A percentile compares a stretch with the other conserved stretches of the same genome.
These are phyloP conservation scores for Myiothlypis chrysogaster DNA, from an alignment of 2,797 vertebrate genomes.

Conservation along the genomic window DNA sequence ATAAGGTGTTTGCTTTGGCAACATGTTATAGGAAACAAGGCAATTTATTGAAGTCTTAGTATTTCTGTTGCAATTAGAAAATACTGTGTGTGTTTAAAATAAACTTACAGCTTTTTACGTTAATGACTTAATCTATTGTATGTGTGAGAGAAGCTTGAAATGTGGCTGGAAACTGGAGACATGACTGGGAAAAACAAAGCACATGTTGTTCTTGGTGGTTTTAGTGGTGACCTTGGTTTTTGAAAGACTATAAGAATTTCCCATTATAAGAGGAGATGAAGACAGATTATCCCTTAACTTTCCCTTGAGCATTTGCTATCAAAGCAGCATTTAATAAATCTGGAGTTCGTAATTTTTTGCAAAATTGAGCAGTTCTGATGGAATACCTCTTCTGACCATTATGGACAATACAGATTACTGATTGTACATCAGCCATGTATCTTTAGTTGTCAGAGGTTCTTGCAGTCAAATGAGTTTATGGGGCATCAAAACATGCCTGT, in stretches of 20 bases:
- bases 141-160: not conserved
- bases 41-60: not conserved
- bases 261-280: not conserved
- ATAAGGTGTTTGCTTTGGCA: not conserved
- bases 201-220: not conserved
- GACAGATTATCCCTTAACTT: not conserved
- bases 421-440: not conserved
- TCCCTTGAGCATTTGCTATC: not conserved
- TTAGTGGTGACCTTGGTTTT: not conserved
- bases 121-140: not conserved
- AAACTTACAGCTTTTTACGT: not conserved
- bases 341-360: not conserved
- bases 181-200: not conserved
- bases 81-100: not conserved
- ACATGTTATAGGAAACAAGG: not conserved
- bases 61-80: not conserved
- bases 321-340: not conserved
- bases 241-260: slow-evolving; percentile 6
- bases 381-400: not conserved
- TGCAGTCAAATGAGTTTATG: not conserved
- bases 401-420: not conserved
- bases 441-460: not conserved
- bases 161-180: not conserved
- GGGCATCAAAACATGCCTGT: not conserved
- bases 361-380: not conserved